Base-by-base conservation (phyloP, 1,140 invertebrate species). In the Mycetomoellerius zeteki region DNA sequence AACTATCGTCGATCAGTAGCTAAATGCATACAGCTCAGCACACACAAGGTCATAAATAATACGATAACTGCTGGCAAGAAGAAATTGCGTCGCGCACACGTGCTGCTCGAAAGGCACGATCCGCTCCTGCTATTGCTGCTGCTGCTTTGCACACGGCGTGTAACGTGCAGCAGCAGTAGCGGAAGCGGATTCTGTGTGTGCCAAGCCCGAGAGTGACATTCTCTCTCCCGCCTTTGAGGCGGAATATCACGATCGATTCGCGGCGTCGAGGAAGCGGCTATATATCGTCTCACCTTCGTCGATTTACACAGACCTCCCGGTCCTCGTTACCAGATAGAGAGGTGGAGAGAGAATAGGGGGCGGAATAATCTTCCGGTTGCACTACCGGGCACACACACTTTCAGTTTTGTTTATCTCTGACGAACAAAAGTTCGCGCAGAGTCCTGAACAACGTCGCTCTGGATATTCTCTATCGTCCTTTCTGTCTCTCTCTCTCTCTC, bases 171-270 rank as follows among this genome's bases (percentile, higher is more conserved):
- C 27, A 50, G 58, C 16, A 65, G 77, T 21, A 37, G 14, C 62
- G 37, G 80, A 82, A 82, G 80, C 67, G 80, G 67, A 82, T 73
- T 82, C 67, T 60, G 52, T 82, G 80, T 75, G 69, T 73, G 80
- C 80, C 80, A 33, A 84, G 69, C 80, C 27, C 54, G 43, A 75
- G 69, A 84, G 54, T 84, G 80, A 84, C 80, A 84, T 84, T 84
- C 80, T 84, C 80, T 84, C 80, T 75, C 69, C 19, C 37, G 80
- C 80, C 80, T 84, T 84, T 84, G 80, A 84, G 80, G 69, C 80
- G 69, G 80, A 84, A 84, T 84, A 84, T 84, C 80, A 75, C 80
- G 80, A 84, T 84, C 80, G 80, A 84, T 84, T 84, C 80, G 80
- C 69, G 65, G 65, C 65, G 76, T 54, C 37, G 69, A 84, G 69